phyloP scores from a whole-genome alignment of 2,888 invertebrate species.

The Oscheius myriophilus region DNA sequence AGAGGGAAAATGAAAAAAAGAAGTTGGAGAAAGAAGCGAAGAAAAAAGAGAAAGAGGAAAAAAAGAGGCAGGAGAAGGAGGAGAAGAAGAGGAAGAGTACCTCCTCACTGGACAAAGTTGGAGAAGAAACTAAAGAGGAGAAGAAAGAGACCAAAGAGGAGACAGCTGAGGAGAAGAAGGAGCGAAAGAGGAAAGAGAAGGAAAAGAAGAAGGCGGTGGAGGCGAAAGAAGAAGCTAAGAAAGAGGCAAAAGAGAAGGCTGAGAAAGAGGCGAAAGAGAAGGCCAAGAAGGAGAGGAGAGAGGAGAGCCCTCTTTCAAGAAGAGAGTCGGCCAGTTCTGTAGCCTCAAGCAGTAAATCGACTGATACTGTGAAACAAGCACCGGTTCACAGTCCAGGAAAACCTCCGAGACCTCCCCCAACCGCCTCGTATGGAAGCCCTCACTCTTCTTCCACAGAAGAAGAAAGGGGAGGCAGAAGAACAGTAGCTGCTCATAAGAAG shows the following conservation, averaged over 20 bases:
- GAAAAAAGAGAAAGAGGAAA: constrained; percentile 42
- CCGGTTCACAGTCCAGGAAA: not conserved
- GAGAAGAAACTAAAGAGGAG: constrained; percentile 26
- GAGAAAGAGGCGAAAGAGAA: too few species aligned
- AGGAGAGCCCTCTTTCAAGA: not conserved
- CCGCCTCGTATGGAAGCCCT: not conserved
- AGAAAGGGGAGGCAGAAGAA: constrained; percentile 3
- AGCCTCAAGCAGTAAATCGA: constrained; percentile 28
- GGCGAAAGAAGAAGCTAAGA: not conserved
- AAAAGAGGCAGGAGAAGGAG: constrained; percentile 41
- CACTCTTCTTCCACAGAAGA: constrained; percentile 17
- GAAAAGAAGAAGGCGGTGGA: constrained; percentile 7
- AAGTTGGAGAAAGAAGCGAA: constrained; percentile 45
- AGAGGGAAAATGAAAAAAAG: constrained; percentile 43
- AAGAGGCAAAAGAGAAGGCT: constrained; percentile 5
- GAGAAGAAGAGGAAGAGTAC: constrained; percentile 44
- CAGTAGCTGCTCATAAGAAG: not conserved
- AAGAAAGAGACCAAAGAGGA: constrained; percentile 32
- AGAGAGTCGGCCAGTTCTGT: constrained; percentile 19
- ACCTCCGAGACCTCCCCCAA: constrained; percentile 7
- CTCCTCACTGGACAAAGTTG: constrained; percentile 19
- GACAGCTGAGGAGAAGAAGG: constrained; percentile 8
- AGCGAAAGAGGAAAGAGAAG: constrained; percentile 6
- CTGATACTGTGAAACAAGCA: constrained; percentile 22
- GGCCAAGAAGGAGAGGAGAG: constrained; percentile 15